Evolutionary conservation across 2,113 vertebrate genomes (phyloP), one percentile per base, ranked within the genome.

Genomic region (Nansenia antarctica): DNA sequence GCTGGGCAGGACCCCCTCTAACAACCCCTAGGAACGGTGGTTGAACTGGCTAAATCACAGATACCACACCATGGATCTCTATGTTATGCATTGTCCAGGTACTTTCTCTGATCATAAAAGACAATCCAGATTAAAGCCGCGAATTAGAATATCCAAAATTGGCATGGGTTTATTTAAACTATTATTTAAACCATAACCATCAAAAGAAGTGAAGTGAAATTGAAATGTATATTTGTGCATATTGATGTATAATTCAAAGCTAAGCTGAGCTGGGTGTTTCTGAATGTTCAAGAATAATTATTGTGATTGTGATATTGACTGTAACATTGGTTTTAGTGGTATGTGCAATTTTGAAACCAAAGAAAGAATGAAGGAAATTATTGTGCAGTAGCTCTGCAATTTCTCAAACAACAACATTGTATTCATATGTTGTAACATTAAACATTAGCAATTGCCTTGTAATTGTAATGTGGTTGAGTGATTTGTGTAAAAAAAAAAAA

Each of bases 51-150:
- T 72, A 26, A 26, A 71, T 66, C 47, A 59, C 63, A 63, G 75
- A n/a, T 11, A 63, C 42, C 1, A 29, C 3, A 58, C 30, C 62
- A 32, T 37, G 29, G 45, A 12, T 63, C 24, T 30, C 68, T 55
- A 20, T 20, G 11, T 55, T 55, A 24, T 63, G 22, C 60, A 22
- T 77, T 30, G 39, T 73, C 47, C 67, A 83, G 82, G 85, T 86
- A 87, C 85, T 80, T 39, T 20, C 59, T 67, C 55, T 18, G 67
- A 65, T 26, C 2, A 52, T 31, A 8, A 61, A 63, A 42, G 42
- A 74, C 11, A 55, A 68, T 67, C n/a, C 35, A 55, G 24, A 55
- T 12, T 9, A 55, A 55, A 55, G n/a, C 3, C 22, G 14, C 26
- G 12, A 55, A 55, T 6, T 14, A 54, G 14, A 55, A 11, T 14